These are phyloP conservation scores for Pseudorectes ferrugineus DNA, from an alignment of 2,113 vertebrate genomes.

Conservation along the genomic window DNA sequence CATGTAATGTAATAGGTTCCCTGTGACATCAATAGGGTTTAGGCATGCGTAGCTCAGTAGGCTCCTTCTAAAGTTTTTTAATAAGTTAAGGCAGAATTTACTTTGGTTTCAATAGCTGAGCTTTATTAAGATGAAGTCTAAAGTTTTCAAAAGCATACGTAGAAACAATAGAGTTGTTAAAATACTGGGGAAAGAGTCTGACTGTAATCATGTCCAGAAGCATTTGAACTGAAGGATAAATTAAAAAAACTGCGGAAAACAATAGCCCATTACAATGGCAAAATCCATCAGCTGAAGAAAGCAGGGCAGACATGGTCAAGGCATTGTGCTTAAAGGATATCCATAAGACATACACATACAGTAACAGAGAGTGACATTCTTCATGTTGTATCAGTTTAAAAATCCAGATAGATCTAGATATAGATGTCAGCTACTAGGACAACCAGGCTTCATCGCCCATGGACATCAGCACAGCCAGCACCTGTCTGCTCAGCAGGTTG, in stretches of 20 bases:
- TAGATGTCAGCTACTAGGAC: slow-evolving; percentile 79
- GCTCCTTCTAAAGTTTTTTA: neutral
- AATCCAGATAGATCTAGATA: slow-evolving; percentile 72
- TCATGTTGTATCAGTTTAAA: slow-evolving; percentile 76
- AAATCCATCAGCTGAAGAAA: slow-evolving; percentile 29
- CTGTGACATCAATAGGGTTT: neutral
- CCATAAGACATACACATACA: slow-evolving; percentile 37
- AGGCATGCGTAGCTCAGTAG: neutral
- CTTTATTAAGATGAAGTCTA: neutral
- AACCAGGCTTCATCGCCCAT: slow-evolving; percentile 70
- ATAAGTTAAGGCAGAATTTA: neutral
- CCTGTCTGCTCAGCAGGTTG: slow-evolving; percentile 81
- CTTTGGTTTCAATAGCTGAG: neutral
- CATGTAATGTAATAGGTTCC: neutral
- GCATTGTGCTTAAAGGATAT: slow-evolving; percentile 63
- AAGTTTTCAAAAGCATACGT: neutral
- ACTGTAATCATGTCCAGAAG: neutral
- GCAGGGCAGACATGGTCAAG: slow-evolving; percentile 47
- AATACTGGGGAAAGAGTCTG: neutral
- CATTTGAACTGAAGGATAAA: slow-evolving; percentile 44
- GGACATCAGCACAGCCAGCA: slow-evolving; percentile 74
- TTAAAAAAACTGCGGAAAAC: neutral
- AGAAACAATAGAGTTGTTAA: neutral
- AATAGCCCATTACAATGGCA: neutral
- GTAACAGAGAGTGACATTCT: slow-evolving; percentile 77